Conservation (phyloP, 2,113 vertebrate species). For the Pterophyllum scalare region DNA sequence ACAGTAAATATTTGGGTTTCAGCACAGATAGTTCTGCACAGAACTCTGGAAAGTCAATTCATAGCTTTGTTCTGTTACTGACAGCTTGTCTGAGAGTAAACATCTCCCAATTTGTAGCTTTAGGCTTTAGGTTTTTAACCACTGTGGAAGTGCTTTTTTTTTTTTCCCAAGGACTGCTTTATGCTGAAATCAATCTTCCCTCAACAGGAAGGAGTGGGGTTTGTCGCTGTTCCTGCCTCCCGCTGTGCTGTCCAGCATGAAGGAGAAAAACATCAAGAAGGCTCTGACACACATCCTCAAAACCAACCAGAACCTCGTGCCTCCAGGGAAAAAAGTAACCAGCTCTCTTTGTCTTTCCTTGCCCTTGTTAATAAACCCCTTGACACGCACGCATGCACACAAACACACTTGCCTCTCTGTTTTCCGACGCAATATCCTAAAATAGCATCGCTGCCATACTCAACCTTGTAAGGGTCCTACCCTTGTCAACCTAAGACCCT, state of each 20-base stretch:
- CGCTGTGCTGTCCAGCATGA: conserved; percentile 96
- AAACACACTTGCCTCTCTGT: neutral
- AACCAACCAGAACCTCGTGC: conserved; percentile 98
- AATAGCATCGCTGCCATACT: conserved; percentile 53
- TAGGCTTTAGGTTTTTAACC: neutral
- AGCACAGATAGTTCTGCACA: neutral
- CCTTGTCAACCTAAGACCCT: conserved; percentile 60
- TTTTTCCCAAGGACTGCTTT: neutral
- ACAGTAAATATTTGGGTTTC: neutral
- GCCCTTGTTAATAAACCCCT: conserved; percentile 62
- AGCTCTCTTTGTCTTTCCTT: conserved; percentile 38
- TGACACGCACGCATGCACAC: conserved; percentile 13
- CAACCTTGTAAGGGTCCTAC: conserved; percentile 56
- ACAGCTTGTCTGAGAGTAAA: neutral
- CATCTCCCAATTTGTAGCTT: neutral
- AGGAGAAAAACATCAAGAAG: conserved; percentile 99
- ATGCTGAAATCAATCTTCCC: conserved; percentile 31
- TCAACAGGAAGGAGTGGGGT: conserved; percentile 95
- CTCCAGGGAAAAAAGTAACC: conserved; percentile 96
- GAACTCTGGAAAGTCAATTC: neutral
- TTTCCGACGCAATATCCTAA: conserved; percentile 51
- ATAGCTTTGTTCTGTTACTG: neutral
- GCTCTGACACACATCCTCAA: conserved; percentile 98
- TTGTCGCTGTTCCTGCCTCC: conserved; percentile 94
- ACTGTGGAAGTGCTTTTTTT: neutral